These are phyloP conservation scores for Meloidogyne hapla DNA, from an alignment of 1,140 invertebrate species.

Conservation along the genomic window DNA sequence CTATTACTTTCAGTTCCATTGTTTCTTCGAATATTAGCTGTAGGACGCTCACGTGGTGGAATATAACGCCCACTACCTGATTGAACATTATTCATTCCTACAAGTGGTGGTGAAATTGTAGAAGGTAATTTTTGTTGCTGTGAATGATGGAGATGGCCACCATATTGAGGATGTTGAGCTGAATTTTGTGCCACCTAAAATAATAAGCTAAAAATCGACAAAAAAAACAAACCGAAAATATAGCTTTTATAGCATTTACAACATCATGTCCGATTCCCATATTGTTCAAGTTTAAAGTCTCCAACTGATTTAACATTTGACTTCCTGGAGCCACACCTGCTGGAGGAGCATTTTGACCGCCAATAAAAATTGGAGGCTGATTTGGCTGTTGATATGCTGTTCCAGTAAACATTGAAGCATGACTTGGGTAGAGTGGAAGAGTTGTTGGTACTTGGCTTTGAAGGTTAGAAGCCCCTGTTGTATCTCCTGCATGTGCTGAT, in stretches of 20 bases:
- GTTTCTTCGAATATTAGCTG: neutral
- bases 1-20: neutral
- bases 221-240: neutral
- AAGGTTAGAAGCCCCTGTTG: neutral
- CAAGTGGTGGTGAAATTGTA: neutral
- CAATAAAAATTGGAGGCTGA: neutral
- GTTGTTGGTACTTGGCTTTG: neutral
- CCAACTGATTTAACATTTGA: constrained; percentile 29
- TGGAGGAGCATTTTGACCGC: neutral
- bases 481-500: neutral
- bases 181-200: neutral
- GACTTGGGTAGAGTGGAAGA: neutral
- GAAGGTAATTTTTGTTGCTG: neutral
- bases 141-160: neutral
- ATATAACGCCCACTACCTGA: neutral
- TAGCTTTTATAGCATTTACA: constrained; percentile 30
- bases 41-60: neutral
- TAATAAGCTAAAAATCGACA: neutral
- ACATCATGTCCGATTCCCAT: constrained; percentile 27
- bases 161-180: neutral
- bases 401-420: neutral
- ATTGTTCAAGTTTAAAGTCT: constrained; percentile 28
- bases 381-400: constrained; percentile 6
- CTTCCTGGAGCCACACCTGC: constrained; percentile 6
- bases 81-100: neutral